Conservation (phyloP, 1,140 invertebrate genomes). For the Microvelia longipes region DNA sequence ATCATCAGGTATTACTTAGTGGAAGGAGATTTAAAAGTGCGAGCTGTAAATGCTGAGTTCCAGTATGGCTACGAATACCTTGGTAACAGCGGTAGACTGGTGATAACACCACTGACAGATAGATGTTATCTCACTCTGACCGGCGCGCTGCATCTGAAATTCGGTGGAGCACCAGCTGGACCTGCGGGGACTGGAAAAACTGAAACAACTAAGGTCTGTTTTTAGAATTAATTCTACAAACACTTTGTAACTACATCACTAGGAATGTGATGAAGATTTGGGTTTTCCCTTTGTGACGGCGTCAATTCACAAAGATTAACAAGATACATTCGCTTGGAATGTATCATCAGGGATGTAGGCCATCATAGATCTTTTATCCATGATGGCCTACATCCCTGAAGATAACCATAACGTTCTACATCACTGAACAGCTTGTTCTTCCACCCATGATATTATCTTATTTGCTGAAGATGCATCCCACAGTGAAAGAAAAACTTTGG, state of each 20-base stretch:
- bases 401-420: too few relatives aligned
- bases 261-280: too few relatives aligned
- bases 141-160: constrained; percentile 49
- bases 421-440: too few relatives aligned
- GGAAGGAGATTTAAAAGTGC: constrained; percentile 12
- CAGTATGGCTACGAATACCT: constrained; percentile 51
- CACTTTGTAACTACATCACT: neutral
- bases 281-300: too few relatives aligned
- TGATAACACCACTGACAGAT: constrained; percentile 68
- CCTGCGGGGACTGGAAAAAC: constrained; percentile 59
- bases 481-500: too few relatives aligned
- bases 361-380: too few relatives aligned
- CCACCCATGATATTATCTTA: too few relatives aligned
- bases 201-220: constrained; percentile 44
- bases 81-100: constrained; percentile 49
- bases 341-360: too few relatives aligned
- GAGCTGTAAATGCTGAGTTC: constrained; percentile 45
- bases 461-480: too few relatives aligned
- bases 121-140: constrained; percentile 51
- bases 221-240: neutral
- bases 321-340: too few relatives aligned
- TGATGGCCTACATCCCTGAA: too few relatives aligned
- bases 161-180: constrained; percentile 55
- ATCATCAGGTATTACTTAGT: constrained; percentile 19
- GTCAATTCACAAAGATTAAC: too few relatives aligned